phyloP scores from a whole-genome alignment of 1,140 invertebrate species.

The Papilio polyxenes region DNA sequence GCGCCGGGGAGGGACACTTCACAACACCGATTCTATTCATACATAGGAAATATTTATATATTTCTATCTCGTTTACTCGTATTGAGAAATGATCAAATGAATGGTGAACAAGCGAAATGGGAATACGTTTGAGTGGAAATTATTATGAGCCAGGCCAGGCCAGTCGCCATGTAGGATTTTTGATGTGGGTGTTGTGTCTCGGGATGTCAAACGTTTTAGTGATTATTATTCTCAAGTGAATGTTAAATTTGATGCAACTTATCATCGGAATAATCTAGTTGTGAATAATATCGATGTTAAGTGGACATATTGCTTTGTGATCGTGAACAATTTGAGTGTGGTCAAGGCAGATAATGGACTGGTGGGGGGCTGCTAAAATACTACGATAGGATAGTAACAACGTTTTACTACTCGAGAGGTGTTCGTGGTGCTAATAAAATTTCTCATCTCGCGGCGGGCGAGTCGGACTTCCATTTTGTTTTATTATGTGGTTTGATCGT shows the following conservation, averaged over 20 bases:
- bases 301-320: constrained; percentile 69
- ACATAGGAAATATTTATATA: constrained; percentile 78
- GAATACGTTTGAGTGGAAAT: constrained; percentile 79
- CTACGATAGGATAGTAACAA: constrained; percentile 81
- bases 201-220: constrained; percentile 79
- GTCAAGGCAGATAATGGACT: constrained; percentile 76
- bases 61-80: constrained; percentile 70
- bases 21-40: constrained; percentile 79
- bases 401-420: constrained; percentile 79
- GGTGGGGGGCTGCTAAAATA: constrained; percentile 80
- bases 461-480: constrained; percentile 80
- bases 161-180: constrained; percentile 80
- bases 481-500: constrained; percentile 75
- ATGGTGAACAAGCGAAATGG: constrained; percentile 79
- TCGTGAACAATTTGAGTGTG: constrained; percentile 64
- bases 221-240: constrained; percentile 80
- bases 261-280: constrained; percentile 56
- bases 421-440: constrained; percentile 70
- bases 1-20: constrained; percentile 77
- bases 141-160: constrained; percentile 76
- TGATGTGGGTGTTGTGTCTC: constrained; percentile 81
- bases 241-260: constrained; percentile 71
- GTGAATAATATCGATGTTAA: constrained; percentile 55
- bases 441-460: constrained; percentile 71
- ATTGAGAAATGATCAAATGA: constrained; percentile 80